These are phyloP conservation scores for Oreonectes daqikongensis DNA, from an alignment of 2,797 vertebrate genomes.

Conservation along the genomic window DNA sequence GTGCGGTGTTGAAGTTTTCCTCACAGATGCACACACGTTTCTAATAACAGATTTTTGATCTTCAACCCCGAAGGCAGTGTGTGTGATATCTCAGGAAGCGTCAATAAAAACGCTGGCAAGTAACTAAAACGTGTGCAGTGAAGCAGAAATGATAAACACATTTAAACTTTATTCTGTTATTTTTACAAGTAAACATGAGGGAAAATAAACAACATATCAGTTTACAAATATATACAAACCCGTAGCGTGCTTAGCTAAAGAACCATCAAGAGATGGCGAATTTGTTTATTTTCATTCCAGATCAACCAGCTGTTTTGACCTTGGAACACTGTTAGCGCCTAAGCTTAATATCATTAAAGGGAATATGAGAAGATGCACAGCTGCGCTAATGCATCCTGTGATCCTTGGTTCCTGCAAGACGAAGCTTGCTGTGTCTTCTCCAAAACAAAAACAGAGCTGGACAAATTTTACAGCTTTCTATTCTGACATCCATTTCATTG, in stretches of 20 bases:
- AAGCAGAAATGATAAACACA: constrained; percentile 22
- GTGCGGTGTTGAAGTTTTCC: constrained; percentile 17
- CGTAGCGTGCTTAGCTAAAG: constrained; percentile 14
- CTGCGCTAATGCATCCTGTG: constrained; percentile 52
- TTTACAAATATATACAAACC: constrained; percentile 8
- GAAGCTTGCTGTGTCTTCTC: constrained; percentile 6
- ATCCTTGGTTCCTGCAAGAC: constrained; percentile 23
- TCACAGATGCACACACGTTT: constrained; percentile 36
- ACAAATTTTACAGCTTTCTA: constrained; percentile 31
- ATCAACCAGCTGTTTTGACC: constrained; percentile 40
- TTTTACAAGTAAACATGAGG: background rate
- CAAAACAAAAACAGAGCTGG: constrained; percentile 36
- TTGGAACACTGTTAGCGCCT: constrained; percentile 50
- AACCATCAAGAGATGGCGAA: constrained; percentile 28
- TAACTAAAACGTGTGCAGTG: background rate
- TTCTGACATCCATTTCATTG: constrained; percentile 19
- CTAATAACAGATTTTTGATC: constrained; percentile 27
- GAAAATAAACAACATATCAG: constrained; percentile 33
- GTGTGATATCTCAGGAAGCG: background rate
- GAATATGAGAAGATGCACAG: constrained; percentile 58
- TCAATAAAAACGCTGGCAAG: background rate
- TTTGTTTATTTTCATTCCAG: constrained; percentile 53
- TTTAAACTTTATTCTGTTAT: background rate
- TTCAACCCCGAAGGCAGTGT: background rate
- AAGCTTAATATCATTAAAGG: constrained; percentile 52